Evolutionary conservation across 2,888 invertebrate genomes (phyloP).

Genomic region (Oeneis ivallda): DNA sequence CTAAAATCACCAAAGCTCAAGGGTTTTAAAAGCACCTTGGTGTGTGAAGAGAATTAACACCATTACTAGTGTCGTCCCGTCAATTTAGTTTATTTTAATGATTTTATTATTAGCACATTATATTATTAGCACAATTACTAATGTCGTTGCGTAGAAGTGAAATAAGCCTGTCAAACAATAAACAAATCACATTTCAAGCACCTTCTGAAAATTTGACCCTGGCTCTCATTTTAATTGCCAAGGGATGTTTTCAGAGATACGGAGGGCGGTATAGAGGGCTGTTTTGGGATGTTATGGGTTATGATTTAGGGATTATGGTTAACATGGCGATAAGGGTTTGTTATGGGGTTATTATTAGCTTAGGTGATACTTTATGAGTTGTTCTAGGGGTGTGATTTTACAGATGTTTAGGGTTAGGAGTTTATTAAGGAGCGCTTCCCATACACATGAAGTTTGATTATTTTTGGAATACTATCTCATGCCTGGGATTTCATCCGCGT

Average conservation of each 20-base stretch:
- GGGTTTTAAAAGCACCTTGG: no score
- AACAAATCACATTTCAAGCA: not conserved
- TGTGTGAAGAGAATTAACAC: no score
- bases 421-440: not conserved
- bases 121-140: no score
- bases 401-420: not conserved
- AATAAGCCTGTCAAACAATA: no score
- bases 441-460: no score
- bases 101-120: no score
- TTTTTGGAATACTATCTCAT: no score
- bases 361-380: not conserved
- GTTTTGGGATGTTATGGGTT: slow-evolving; percentile 13
- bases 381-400: not conserved
- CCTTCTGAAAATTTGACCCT: not conserved
- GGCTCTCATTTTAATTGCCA: slow-evolving; percentile 13
- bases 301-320: slow-evolving; percentile 23
- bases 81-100: no score
- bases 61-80: no score
- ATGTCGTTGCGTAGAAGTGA: no score
- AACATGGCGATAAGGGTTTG: slow-evolving; percentile 20
- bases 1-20: no score
- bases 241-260: slow-evolving; percentile 35
- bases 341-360: slow-evolving; percentile 20
- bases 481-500: no score
- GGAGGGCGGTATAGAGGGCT: slow-evolving; percentile 29